Base-by-base conservation (phyloP, 1,140 invertebrate genomes). In the Brachionus plicatilis region DNA sequence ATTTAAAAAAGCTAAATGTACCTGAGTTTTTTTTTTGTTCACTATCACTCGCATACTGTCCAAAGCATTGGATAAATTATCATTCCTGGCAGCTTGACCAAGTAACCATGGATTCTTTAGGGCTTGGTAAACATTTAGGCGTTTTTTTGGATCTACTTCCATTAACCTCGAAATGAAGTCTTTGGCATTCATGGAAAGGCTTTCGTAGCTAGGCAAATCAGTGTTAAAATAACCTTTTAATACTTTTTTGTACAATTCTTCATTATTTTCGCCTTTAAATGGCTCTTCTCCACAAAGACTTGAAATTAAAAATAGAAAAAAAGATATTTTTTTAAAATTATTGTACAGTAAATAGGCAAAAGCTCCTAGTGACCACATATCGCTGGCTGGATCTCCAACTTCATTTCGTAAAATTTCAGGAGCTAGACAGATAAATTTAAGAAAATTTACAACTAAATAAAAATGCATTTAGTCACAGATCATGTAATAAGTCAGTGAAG, bases 271-370 rank as follows among this genome's bases (percentile, higher is more conserved):
- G 5, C 33, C 50, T 65, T 65, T 82, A 47, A 82, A 82, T 7
- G 79, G 79, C 79, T 82, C 79, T 65, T 60, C 53, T 12, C 79
- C 79, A 37, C 79, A 82, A 4, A 82, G 79, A 29, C 79, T 82
- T 2, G 12, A 37, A 33, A 65, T 29, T 56, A 47, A 9, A 27
- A 3, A 37, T 29, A 24, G 6, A 60, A 60, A 60, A n/a, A 43
- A 41, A 43, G 14, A 29, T 29, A 8, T 8, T 68, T 68, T 27
- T 29, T 37, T 75, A 0, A 45, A 43, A 43, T 29, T 29, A 37
- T 37, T 37, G 33, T 65, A 82, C 79, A 82, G 27, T 65, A 65
- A 47, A 68, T 82, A 82, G 65, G 79, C 27, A 65, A 82, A 82
- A 17, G 65, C 79, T 37, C 79, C 79, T 0, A 82, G 6, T 20